Base-by-base conservation (phyloP, 2,797 vertebrate genomes). In the Pyrocephalus nanus region DNA sequence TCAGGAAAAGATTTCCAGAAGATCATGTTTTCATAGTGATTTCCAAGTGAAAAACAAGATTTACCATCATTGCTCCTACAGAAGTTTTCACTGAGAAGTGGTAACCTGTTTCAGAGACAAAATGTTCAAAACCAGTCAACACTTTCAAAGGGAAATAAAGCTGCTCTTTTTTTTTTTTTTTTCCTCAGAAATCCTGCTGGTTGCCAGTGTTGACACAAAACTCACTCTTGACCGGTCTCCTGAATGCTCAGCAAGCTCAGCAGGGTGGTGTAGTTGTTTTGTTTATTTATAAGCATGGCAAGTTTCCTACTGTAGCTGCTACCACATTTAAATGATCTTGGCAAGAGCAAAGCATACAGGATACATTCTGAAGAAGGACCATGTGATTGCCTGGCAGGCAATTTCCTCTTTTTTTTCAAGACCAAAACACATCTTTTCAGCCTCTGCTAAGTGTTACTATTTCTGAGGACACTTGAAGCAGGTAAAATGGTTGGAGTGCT, bases 141-240 rank as follows among this genome's bases (percentile, higher is more conserved):
- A 54, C 42, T 87, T 95, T 83, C 79, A 93, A 77, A 76, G 34
- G 53, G 54, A 95, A 94, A 87, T n/a, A 86, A 93, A 96, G 67
- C n/a, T 78, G 45, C 30, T 19, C 17, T 13, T 47, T 88, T 88
- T 92, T 42, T 13, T 47, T 88, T 88, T 92, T 71, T 93, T 71
- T n/a, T 40, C 75, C 66, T 90, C 70, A 73, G 64, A 92, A 94
- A 74, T 74, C 82, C 73, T 76, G 90, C 79, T 85, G 85, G 64
- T 71, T 95, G 91, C 83, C 75, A 43, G 34, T 93, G 81, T 93
- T 96, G 95, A 97, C 94, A 96, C 45, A 92, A 86, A 90, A 88
- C 77, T 93, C 5, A 2, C n/a, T 91, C 88, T 86, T 95, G 87
- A 91, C 87, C 3, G 0, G 62, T 77, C 62, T 94, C 66, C 62